These are phyloP conservation scores for Trididemnum clinides DNA, from an alignment of 23 tunicate genomes.

Conservation along the genomic window DNA sequence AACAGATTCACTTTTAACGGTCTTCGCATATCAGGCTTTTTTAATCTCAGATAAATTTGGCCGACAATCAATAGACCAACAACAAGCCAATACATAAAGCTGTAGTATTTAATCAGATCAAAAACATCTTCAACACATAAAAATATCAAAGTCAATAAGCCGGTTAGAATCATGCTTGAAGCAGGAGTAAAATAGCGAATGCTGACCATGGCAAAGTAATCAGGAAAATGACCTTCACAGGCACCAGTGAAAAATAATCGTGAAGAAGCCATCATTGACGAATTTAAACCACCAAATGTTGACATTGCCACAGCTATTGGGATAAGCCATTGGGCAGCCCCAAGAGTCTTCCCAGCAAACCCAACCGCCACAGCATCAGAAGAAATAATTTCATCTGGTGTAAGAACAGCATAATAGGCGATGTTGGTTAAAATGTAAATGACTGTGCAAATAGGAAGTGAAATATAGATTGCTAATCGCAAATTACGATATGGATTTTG, in stretches of 20 bases:
- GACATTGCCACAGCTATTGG: constrained; percentile 97
- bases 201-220: constrained; percentile 91
- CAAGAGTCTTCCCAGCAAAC: constrained; percentile 80
- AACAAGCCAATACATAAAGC: constrained; percentile 98
- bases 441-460: constrained; percentile 81
- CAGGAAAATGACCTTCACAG: constrained; percentile 92
- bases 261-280: constrained; percentile 93
- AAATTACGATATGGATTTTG: constrained; percentile 84
- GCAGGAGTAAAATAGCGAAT: constrained; percentile 76
- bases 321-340: constrained; percentile 62
- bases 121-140: constrained; percentile 86
- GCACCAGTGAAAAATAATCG: constrained; percentile 92
- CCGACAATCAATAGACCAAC: constrained; percentile 94
- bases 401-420: constrained; percentile 86
- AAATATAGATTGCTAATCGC: constrained; percentile 80
- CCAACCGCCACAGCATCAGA: constrained; percentile 87
- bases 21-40: constrained; percentile 72
- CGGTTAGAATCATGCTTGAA: constrained; percentile 80
- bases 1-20: constrained; percentile 79
- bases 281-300: constrained; percentile 90
- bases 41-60: constrained; percentile 70
- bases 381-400: constrained; percentile 69
- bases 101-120: constrained; percentile 93
- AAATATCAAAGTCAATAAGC: constrained; percentile 71
- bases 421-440: constrained; percentile 81